Conservation (phyloP, 2,113 vertebrate genomes). For the Hippocampus abdominalis region DNA sequence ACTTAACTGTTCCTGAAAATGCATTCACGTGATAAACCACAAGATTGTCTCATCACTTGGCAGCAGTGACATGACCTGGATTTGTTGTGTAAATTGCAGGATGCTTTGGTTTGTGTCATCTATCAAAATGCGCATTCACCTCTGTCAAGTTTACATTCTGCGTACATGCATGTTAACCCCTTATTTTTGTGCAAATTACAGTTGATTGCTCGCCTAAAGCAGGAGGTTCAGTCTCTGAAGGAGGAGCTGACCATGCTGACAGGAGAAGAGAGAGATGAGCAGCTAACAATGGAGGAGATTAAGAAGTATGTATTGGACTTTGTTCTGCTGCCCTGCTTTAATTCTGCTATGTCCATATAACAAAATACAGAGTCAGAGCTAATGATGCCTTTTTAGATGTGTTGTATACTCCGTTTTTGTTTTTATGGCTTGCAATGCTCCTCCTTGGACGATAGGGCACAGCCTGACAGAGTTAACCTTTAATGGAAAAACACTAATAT, state of each 20-base stretch:
- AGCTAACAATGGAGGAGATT: constrained; percentile 79
- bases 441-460: constrained; percentile 24
- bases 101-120: constrained; percentile 4
- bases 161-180: neutral
- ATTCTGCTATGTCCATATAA: neutral
- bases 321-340: neutral
- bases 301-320: constrained; percentile 71
- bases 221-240: constrained; percentile 83
- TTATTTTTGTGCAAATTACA: constrained; percentile 53
- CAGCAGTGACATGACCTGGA: neutral
- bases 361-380: neutral
- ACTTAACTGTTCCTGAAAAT: constrained; percentile 43
- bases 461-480: constrained; percentile 24
- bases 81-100: neutral
- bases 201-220: constrained; percentile 82
- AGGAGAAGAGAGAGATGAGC: constrained; percentile 76
- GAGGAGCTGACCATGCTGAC: constrained; percentile 83
- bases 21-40: constrained; percentile 31
- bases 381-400: neutral
- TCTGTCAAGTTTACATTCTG: neutral
- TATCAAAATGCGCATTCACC: neutral
- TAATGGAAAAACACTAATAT: constrained; percentile 28
- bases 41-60: constrained; percentile 43
- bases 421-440: neutral
- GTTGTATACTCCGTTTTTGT: neutral